Base-by-base conservation (phyloP, 2,888 invertebrate genomes). In the Plutella xylostella region DNA sequence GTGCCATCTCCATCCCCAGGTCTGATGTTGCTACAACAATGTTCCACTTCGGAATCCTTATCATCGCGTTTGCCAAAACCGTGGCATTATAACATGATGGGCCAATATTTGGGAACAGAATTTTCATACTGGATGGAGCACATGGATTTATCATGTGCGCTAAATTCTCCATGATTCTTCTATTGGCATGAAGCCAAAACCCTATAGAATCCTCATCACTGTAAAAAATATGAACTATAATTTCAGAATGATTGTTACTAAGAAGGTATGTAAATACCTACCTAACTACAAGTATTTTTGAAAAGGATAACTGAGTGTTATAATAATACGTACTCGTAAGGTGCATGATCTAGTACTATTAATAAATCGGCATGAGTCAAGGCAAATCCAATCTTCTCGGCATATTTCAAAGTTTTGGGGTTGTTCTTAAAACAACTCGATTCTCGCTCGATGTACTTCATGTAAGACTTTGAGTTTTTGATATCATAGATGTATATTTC, bases 61-160 rank as follows among this genome's bases (percentile, higher is more conserved):
- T 70, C 37, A 75, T 60, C 21, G 56, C 52, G 41, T 77, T 65
- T 33, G 73, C 64, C 20, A 89, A 55, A 37, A 84, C 55, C 18
- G 85, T 84, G 2, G 87, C 88, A 60, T 85, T 85, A 51, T 85
- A 87, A 60, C 89, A 89, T 34, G 78, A 72, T 19, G 87, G 85
- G 1, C 87, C 88, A 25, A 76, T 54, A 51, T 86, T 85, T 2
- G 86, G 85, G 38, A 88, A 66, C 25, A 89, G 55, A n/a, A 89
- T 63, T 50, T 65, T 66, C 55, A 88, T 68, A 48, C 69, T 61
- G 11, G 73, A 63, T 40, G 76, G 71, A 1, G 79, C 86, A 35
- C 73, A 71, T 21, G 72, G 67, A 55, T 88, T 86, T 51, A 89
- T 78, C 52, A 71, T 68, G 2, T 73, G 60, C 1, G 85, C 80